Evolutionary conservation across 2,113 vertebrate genomes (phyloP).

Genomic region (Lophochroa leadbeateri): DNA sequence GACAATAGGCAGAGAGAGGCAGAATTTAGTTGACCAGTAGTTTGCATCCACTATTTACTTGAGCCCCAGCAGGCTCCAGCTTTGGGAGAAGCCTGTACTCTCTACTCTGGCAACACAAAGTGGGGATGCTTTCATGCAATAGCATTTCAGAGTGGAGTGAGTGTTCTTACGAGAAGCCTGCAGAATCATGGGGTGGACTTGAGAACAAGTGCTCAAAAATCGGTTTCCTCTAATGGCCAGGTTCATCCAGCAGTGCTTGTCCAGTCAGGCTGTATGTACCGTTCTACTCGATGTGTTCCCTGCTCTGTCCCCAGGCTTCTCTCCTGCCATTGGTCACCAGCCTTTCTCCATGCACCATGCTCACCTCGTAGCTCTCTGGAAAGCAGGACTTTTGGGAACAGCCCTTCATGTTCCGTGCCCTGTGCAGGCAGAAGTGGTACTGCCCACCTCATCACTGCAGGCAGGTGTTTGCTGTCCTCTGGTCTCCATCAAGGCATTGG

Average conservation of each 20-base stretch:
- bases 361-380: neutral
- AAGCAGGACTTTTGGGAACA: neutral
- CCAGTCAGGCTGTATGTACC: neutral
- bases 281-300: accelerated
- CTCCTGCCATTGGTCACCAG: neutral
- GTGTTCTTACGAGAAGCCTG: neutral
- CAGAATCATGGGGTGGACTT: neutral
- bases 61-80: neutral
- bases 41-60: neutral
- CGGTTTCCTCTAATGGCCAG: neutral
- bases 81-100: neutral
- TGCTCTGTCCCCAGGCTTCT: neutral
- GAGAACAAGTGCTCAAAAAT: neutral
- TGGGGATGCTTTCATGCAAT: neutral
- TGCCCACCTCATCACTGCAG: neutral
- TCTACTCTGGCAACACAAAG: too few relatives aligned
- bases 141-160: neutral
- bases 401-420: accelerated
- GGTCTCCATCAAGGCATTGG: accelerated
- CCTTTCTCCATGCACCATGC: too few relatives aligned
- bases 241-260: neutral
- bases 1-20: neutral
- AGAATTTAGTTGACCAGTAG: neutral
- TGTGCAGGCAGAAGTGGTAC: neutral
- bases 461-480: too few relatives aligned